A percentile compares a stretch with the other conserved stretches of the same genome.
phyloP scores from a whole-genome alignment of 2,888 invertebrate genomes.

The Pimpla rufipes region DNA sequence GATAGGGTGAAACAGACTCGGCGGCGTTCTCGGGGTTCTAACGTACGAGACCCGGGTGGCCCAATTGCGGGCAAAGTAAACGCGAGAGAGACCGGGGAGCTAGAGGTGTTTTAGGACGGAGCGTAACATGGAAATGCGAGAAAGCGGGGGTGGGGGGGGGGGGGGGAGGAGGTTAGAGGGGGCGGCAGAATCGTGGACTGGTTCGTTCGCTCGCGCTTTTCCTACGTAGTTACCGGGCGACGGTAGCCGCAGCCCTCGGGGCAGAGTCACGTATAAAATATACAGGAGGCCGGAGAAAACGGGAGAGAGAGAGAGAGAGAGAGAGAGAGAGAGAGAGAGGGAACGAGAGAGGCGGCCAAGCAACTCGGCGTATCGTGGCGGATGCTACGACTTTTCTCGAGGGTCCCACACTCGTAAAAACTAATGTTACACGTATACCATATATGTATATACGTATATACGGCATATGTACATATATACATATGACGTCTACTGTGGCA shows the following conservation, averaged over 20 bases:
- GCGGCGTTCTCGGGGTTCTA: conserved; percentile 14
- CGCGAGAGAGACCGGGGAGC: conserved; percentile 13
- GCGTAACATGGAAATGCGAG: conserved; percentile 43
- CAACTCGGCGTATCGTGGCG: conserved; percentile 56
- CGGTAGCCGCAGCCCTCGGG: conserved; percentile 59
- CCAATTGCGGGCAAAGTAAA: conserved; percentile 55
- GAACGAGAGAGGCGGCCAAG: conserved; percentile 22
- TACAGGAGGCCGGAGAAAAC: conserved; percentile 60
- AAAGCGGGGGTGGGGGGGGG: neutral
- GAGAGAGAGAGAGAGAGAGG: no score
- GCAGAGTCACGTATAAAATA: conserved; percentile 76
- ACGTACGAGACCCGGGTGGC: conserved; percentile 55
- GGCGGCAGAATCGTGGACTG: neutral
- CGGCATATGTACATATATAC: conserved; percentile 14
- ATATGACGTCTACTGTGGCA: neutral
- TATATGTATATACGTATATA: conserved; percentile 24
- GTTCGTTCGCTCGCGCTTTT: conserved; percentile 42
- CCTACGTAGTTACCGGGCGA: neutral
- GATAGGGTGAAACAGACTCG: conserved; percentile 22
- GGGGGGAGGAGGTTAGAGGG: no score
- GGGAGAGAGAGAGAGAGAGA: neutral
- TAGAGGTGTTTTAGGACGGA: conserved; percentile 36
- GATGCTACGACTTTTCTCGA: conserved; percentile 74
- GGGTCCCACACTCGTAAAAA: conserved; percentile 78
- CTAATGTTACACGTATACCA: conserved; percentile 72